Evolutionary conservation across 2,113 vertebrate species (phyloP), one percentile per base, ranked within the genome.

Genomic region (Myiozetetes cayanensis): DNA sequence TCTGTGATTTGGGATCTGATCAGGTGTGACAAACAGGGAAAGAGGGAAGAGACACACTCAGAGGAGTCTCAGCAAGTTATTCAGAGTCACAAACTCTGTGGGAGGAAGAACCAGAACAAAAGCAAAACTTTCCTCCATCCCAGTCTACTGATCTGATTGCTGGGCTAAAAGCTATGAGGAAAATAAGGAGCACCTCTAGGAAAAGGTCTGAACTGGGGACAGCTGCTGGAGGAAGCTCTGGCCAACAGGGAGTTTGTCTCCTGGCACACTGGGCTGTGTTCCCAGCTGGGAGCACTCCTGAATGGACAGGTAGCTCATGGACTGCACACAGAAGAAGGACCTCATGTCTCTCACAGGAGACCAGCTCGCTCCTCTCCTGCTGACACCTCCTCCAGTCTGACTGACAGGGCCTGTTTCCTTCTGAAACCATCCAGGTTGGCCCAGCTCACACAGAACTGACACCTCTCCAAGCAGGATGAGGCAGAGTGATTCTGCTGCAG

Each of bases 401-500:
- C 5, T 10, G 5, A 65, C 85, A 79, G 49, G 39, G 39, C 62
- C 2, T 3, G 25, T 85, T 91, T 68, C 62, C 62, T 79, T n/a
- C 74, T 82, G 65, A 65, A 85, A 76, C 55, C 14, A 78, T 79
- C 82, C 7, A 5, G 17, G 76, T 0, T 74, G 67, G 25, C 39
- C 72, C 53, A 94, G 74, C 63, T 88, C 88, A 92, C 55, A 83
- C 88, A 94, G 94, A 95, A 88, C 92, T 77, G 92, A 92, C 92
- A 77, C 44, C 50, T 50, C 21, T 53, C 90, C 86, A 52, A 65
- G 84, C 73, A 72, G 84, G 66, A 58, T 3, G 15, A 78, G 61
- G 66, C 76, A 70, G 46, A 0, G 3, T 0, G 4, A 39, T 49
- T 81, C 70, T 77, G 28, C 61, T 39, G 21, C 68, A 35, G 94